Evolutionary conservation across 2,113 vertebrate genomes (phyloP).

Genomic region (Dipodomys merriami): DNA sequence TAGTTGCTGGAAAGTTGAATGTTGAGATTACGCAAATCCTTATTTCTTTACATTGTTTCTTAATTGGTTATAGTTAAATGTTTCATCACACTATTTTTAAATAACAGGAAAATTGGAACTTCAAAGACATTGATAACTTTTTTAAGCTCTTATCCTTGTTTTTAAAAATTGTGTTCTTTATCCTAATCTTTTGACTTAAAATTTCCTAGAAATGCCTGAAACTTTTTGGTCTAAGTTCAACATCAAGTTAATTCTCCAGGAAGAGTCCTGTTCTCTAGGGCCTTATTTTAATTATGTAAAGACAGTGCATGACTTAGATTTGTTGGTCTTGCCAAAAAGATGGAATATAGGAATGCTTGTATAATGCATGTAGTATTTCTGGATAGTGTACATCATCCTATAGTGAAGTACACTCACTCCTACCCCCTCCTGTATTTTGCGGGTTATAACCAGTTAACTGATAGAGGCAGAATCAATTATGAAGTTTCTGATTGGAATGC

Average conservation of each 20-base stretch:
- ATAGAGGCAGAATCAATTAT: slow-evolving; percentile 17
- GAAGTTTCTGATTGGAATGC: background rate
- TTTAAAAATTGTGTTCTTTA: slow-evolving; percentile 24
- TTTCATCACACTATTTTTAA: slow-evolving; percentile 21
- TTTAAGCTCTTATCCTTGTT: background rate
- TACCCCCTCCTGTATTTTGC: background rate
- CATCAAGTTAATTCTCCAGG: slow-evolving; percentile 48
- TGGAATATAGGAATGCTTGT: background rate
- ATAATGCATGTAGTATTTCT: background rate
- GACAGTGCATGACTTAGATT: background rate
- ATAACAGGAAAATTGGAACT: background rate
- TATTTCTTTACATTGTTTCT: slow-evolving; percentile 13
- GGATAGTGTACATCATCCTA: background rate
- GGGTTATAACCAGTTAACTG: slow-evolving; percentile 19
- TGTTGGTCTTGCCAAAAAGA: slow-evolving; percentile 9
- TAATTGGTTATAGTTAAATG: slow-evolving; percentile 1
- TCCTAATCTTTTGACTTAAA: slow-evolving; percentile 29
- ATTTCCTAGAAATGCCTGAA: slow-evolving; percentile 29
- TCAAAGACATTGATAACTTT: background rate
- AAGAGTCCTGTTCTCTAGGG: background rate
- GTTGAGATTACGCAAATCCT: background rate
- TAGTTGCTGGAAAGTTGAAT: slow-evolving; percentile 39
- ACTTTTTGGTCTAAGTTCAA: background rate
- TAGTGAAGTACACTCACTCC: background rate
- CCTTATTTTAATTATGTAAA: slow-evolving; percentile 40